A percentile compares a stretch with the other conserved stretches of the same genome.
These are phyloP conservation scores for Lethenteron reissneri DNA, from an alignment of 2,113 vertebrate genomes.

Conservation along the genomic window DNA sequence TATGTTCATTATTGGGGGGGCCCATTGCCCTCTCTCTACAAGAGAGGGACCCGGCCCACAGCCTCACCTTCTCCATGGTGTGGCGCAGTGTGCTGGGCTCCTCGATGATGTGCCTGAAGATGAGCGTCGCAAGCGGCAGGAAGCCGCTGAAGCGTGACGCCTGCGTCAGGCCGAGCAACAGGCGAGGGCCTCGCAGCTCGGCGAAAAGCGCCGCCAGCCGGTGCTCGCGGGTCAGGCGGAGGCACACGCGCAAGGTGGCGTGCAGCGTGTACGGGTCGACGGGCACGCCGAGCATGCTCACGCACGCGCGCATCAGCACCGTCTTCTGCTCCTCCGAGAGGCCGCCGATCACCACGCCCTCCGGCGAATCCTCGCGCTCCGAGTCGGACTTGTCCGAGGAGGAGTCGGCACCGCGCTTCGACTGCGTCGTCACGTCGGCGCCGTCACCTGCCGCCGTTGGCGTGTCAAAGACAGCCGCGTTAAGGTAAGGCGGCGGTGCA, in stretches of 20 bases:
- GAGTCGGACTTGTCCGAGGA: slow-evolving; percentile 15
- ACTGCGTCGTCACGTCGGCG: slow-evolving; percentile 17
- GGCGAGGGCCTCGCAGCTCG: slow-evolving; percentile 62
- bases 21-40: too few relatives aligned
- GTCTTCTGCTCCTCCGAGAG: slow-evolving; percentile 68
- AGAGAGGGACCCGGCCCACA: too few relatives aligned
- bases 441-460: too few relatives aligned
- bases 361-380: slow-evolving; percentile 19
- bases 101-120: slow-evolving; percentile 77
- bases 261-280: slow-evolving; percentile 80
- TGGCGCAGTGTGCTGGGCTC: slow-evolving; percentile 64
- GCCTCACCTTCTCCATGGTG: slow-evolving; percentile 69
- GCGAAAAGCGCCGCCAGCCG: slow-evolving; percentile 83
- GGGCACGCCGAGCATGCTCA: slow-evolving; percentile 75
- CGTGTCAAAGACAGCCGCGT: too few relatives aligned
- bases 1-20: too few relatives aligned
- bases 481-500: too few relatives aligned
- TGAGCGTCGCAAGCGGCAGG: slow-evolving; percentile 61
- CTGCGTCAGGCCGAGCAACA: slow-evolving; percentile 67
- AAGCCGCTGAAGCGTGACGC: slow-evolving; percentile 73
- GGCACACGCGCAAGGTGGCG: slow-evolving; percentile 59
- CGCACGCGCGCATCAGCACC: slow-evolving; percentile 58
- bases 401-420: slow-evolving; percentile 14
- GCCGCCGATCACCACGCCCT: slow-evolving; percentile 45
- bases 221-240: slow-evolving; percentile 64